phyloP scores from a whole-genome alignment of 2,113 vertebrate genomes.

The Seriola rivoliana region DNA sequence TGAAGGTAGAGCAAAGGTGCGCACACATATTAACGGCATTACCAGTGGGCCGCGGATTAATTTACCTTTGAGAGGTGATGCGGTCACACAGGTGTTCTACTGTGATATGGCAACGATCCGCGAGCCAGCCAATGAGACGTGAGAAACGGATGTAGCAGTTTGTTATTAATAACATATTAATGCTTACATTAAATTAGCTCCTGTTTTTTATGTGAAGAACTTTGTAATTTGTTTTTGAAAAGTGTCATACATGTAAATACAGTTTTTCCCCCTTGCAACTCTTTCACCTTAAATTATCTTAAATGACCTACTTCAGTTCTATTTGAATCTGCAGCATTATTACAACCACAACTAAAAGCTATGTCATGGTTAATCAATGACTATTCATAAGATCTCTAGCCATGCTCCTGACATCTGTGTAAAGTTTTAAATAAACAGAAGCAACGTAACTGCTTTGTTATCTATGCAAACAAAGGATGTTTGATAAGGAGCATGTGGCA shows the following conservation, averaged over 20 bases:
- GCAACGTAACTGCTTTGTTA: conserved; percentile 3
- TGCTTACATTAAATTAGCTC: no score
- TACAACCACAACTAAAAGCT: neutral
- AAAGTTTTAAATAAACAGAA: conserved; percentile 32
- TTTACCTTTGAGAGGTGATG: neutral
- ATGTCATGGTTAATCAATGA: conserved; percentile 39
- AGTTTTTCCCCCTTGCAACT: neutral
- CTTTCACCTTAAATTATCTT: neutral
- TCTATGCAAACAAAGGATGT: conserved; percentile 19
- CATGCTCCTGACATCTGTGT: neutral
- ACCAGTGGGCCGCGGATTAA: neutral
- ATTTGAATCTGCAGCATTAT: neutral
- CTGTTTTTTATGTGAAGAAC: neutral
- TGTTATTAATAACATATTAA: neutral
- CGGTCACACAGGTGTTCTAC: conserved; percentile 12
- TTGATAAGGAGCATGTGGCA: conserved; percentile 16
- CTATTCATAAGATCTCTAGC: neutral
- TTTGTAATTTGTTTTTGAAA: neutral
- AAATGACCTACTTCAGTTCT: neutral
- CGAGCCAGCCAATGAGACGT: neutral
- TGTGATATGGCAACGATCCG: neutral
- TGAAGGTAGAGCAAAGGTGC: no score
- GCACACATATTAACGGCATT: no score
- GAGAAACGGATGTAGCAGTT: neutral
- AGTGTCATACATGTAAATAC: neutral